Percentiles rank a stretch among this genome's conserved stretches.
Conservation (phyloP, 2,797 vertebrate species). For the Falco rusticolus region DNA sequence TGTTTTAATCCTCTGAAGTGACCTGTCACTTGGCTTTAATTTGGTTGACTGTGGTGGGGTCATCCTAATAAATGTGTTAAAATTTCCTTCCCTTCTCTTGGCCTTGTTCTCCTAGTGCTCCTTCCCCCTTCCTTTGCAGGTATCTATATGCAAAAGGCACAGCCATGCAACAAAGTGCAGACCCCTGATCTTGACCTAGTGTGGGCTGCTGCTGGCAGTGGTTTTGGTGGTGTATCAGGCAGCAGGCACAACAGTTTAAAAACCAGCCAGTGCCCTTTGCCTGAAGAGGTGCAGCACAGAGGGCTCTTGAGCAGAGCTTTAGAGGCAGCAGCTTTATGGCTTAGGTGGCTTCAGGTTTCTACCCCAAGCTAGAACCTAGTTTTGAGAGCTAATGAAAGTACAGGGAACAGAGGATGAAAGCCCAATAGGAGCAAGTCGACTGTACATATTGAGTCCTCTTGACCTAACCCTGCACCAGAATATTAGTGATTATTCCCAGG, state of each 20-base stretch:
- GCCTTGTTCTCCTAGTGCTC: neutral
- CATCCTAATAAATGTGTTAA: neutral
- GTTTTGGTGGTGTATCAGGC: neutral
- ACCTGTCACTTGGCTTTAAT: neutral
- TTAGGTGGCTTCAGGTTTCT: neutral
- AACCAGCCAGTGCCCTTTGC: neutral
- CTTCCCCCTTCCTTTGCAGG: neutral
- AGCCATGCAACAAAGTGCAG: neutral
- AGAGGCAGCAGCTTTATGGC: neutral
- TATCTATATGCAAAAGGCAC: fast-evolving
- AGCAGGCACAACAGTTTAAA: neutral
- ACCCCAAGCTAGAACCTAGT: neutral
- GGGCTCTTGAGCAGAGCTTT: neutral
- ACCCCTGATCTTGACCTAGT: neutral
- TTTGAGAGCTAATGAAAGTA: neutral
- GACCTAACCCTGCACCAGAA: neutral
- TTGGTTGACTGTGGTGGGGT: neutral
- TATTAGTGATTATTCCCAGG: neutral
- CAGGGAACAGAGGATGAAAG: neutral
- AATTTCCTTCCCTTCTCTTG: neutral
- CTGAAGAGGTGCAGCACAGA: neutral
- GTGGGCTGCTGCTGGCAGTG: neutral
- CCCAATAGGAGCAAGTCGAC: neutral
- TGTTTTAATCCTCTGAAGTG: neutral
- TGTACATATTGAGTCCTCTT: neutral